Evolutionary conservation across 2,113 vertebrate species (phyloP), one percentile per base, ranked within the genome.

Genomic region (Fulmarus glacialis): DNA sequence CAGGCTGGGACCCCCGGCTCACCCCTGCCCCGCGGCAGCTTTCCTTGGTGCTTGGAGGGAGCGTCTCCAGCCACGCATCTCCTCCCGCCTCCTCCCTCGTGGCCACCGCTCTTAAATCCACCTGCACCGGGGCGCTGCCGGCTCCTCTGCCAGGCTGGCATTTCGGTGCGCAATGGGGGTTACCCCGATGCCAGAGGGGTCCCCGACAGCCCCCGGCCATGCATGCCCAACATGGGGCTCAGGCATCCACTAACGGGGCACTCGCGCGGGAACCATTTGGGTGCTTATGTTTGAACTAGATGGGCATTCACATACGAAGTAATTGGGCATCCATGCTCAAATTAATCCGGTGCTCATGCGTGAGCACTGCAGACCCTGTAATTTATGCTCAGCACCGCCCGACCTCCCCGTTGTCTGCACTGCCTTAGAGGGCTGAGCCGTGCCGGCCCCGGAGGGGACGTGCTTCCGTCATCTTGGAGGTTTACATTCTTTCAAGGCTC

Each of bases 321-420:
- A 66, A 53, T 20, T 13, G 45, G 53, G n/a, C 53, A 32, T 21
- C 62, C 9, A 11, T 1, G 21, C 66, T 24, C 15, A 29, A 63
- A 74, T 40, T 16, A 63, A 45, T 3, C 2, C 0, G 0, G 32
- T 43, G 73, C 45, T 67, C 47, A 62, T 2, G 32, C 3, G 6
- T 4, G 21, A 40, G 80, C 5, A 26, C 56, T 38, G 38, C 82
- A 38, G 59, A 30, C 8, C 18, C 9, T 7, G 59, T 40, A n/a
- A 12, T 19, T 58, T n/a, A 3, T 16, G 38, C 43, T 70, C 62
- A 42, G 48, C 67, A n/a, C 64, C 68, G 47, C 42, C n/a, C 4
- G 3, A 3, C 15, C 11, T 91, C n/a, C 34, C 40, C 0, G 1
- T 7, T 32, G 38, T 7, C n/a, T 38, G 12, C 0, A 1, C 34